Evolutionary conservation across 2,888 invertebrate species (phyloP).

Genomic region (Gymnoscelis rufifasciata): DNA sequence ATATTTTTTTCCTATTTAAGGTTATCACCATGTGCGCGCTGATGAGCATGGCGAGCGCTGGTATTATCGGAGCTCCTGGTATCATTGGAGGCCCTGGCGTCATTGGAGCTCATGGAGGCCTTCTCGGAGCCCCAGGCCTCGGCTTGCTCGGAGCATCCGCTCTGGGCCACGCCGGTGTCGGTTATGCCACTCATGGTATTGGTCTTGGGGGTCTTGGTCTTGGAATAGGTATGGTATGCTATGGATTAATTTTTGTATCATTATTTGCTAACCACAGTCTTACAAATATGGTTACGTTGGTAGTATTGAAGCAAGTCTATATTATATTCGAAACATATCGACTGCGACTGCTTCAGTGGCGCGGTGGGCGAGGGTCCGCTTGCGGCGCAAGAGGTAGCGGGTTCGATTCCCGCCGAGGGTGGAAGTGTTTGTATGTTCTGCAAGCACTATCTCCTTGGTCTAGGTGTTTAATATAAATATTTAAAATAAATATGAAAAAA

Average conservation of each 20-base stretch:
- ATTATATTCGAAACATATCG: too few relatives aligned
- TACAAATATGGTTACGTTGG: too few relatives aligned
- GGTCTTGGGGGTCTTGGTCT: constrained; percentile 42
- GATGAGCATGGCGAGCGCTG: constrained; percentile 67
- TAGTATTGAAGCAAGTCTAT: too few relatives aligned
- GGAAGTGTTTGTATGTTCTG: too few relatives aligned
- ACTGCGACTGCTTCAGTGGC: too few relatives aligned
- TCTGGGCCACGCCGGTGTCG: neutral
- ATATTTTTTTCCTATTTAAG: constrained; percentile 37
- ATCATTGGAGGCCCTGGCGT: constrained; percentile 73
- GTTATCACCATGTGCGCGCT: constrained; percentile 54
- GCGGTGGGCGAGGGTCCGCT: too few relatives aligned
- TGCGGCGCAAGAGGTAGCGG: too few relatives aligned
- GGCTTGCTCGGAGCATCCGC: constrained; percentile 20
- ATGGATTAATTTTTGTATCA: neutral
- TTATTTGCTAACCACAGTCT: too few relatives aligned
- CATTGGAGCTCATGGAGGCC: constrained; percentile 58
- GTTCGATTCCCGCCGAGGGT: too few relatives aligned
- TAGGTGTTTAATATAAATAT: too few relatives aligned
- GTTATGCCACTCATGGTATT: constrained; percentile 37
- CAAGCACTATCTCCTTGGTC: too few relatives aligned
- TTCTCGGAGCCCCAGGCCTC: constrained; percentile 59
- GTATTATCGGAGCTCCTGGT: constrained; percentile 63
- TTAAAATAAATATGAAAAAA: too few relatives aligned
- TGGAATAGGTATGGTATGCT: constrained; percentile 39